Conservation (phyloP, 2,113 vertebrate species). For the Tonatia bakeri region DNA sequence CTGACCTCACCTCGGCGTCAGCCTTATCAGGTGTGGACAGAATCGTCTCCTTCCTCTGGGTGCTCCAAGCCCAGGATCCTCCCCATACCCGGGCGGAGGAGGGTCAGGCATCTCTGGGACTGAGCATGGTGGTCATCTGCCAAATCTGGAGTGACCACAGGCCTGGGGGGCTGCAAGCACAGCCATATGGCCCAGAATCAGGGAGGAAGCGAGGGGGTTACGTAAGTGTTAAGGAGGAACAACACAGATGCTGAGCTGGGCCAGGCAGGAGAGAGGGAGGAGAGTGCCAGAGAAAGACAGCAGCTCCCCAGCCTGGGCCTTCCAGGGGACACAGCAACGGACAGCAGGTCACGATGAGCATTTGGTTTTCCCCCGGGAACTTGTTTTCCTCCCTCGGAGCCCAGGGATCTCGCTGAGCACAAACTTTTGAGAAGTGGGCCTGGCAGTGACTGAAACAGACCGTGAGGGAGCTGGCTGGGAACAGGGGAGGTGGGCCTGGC, state of each 20-base stretch:
- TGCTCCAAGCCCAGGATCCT: not conserved
- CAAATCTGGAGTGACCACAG: slow-evolving; percentile 8
- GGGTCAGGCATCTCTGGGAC: slow-evolving; percentile 19
- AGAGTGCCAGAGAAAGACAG: not conserved
- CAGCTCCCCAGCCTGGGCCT: not conserved
- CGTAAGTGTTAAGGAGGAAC: not conserved
- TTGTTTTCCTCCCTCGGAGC: not conserved
- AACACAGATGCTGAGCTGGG: not conserved
- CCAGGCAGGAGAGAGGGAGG: not conserved
- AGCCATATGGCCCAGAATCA: not conserved
- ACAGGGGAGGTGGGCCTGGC: fast-evolving
- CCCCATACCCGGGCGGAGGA: not conserved
- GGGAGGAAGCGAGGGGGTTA: not conserved
- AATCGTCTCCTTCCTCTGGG: not conserved
- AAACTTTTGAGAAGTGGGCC: not conserved
- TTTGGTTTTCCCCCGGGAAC: not conserved
- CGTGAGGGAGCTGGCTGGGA: not conserved
- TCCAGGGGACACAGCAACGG: not conserved
- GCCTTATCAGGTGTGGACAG: slow-evolving; percentile 72
- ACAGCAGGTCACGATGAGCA: not conserved
- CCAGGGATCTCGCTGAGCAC: not conserved
- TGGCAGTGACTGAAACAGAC: not conserved
- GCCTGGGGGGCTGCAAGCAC: not conserved
- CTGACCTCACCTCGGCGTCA: slow-evolving; percentile 70
- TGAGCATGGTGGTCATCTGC: not conserved